Conservation (phyloP, 2,113 vertebrate species). For the Chaetorhynchus papuensis region DNA sequence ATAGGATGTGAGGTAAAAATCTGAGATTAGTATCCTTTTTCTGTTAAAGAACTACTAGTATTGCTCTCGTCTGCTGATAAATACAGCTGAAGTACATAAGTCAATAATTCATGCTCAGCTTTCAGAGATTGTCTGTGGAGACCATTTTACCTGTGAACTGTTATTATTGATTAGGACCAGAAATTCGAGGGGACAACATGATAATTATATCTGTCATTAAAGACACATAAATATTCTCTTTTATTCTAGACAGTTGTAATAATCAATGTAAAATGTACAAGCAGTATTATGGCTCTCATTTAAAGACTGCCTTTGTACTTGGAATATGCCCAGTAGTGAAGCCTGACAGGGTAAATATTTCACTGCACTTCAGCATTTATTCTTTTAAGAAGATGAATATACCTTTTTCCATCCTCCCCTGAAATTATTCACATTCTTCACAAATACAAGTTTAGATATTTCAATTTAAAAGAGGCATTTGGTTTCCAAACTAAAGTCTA, state of each 20-base stretch:
- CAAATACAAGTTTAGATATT: slow-evolving; percentile 41
- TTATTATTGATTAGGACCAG: not conserved
- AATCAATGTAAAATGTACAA: not conserved
- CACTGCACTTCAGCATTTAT: slow-evolving; percentile 7
- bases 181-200: not conserved
- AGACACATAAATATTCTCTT: not conserved
- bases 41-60: not conserved
- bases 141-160: not conserved
- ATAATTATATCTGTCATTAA: not conserved
- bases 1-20: not conserved
- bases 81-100: not conserved
- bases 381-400: not conserved
- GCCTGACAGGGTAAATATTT: not conserved
- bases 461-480: slow-evolving; percentile 41
- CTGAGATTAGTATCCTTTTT: not conserved
- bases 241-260: not conserved
- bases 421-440: not conserved
- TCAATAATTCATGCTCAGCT: not conserved
- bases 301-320: not conserved
- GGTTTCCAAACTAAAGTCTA: slow-evolving; percentile 31
- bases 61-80: not conserved
- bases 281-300: not conserved
- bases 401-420: not conserved
- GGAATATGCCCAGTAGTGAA: not conserved
- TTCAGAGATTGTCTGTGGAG: not conserved